Evolutionary conservation across 2,113 vertebrate species (phyloP).

Genomic region (Boulengeromyrus knoepffleri): DNA sequence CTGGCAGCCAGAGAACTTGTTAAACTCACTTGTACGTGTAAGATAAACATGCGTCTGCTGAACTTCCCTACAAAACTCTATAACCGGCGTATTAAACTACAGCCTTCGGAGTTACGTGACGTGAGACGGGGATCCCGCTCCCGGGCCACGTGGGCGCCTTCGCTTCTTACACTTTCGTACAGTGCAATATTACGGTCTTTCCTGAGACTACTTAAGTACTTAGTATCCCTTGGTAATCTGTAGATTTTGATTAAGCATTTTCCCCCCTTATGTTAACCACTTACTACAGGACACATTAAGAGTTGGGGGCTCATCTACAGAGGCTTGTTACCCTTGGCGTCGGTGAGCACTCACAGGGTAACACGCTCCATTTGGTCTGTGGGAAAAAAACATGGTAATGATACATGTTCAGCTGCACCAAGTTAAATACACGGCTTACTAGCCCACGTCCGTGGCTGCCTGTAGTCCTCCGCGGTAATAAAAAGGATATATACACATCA

Average conservation of each 20-base stretch:
- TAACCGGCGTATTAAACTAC: constrained; percentile 40
- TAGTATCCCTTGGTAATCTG: constrained; percentile 53
- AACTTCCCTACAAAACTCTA: constrained; percentile 35
- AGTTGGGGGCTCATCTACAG: constrained; percentile 36
- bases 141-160: constrained; percentile 41
- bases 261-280: constrained; percentile 27
- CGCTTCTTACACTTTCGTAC: constrained; percentile 51
- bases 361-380: constrained; percentile 48
- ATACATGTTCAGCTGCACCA: constrained; percentile 50
- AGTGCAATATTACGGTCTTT: constrained; percentile 60
- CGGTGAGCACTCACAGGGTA: constrained; percentile 35
- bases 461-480: neutral
- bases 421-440: constrained; percentile 40
- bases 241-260: constrained; percentile 37
- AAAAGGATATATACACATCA: constrained; percentile 14
- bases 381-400: constrained; percentile 38
- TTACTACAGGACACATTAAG: constrained; percentile 36
- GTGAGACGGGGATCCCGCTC: constrained; percentile 44
- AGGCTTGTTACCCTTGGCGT: constrained; percentile 40
- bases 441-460: neutral
- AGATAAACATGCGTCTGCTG: constrained; percentile 24
- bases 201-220: constrained; percentile 60
- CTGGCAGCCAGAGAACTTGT: neutral
- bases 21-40: constrained; percentile 13
- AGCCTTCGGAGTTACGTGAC: constrained; percentile 57